A percentile compares a stretch with the other conserved stretches of the same genome.
Evolutionary conservation across 2,797 vertebrate genomes (phyloP).

Genomic region (Onychomys arenicola): DNA sequence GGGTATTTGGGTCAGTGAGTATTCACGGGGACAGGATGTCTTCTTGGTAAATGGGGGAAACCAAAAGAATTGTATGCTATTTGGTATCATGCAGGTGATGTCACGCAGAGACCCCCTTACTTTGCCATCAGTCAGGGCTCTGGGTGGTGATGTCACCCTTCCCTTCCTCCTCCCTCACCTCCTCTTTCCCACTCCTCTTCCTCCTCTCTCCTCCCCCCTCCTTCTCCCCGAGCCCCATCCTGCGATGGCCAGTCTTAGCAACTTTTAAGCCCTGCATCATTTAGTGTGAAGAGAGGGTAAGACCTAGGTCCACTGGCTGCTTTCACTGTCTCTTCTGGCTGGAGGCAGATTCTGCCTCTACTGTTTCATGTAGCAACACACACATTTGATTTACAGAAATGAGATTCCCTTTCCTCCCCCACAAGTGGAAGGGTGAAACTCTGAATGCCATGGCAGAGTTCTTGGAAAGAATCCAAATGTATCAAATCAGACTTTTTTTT

Average conservation of each 20-base stretch:
- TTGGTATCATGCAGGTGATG: background rate
- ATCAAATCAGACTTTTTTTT: constrained; percentile 70
- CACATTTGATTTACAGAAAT: constrained; percentile 84
- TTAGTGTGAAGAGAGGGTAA: constrained; percentile 74
- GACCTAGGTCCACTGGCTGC: constrained; percentile 55
- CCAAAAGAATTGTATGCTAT: constrained; percentile 13
- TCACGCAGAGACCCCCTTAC: background rate
- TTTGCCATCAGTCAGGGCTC: background rate
- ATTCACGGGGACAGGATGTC: background rate
- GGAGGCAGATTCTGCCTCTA: constrained; percentile 82
- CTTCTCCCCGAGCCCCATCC: background rate
- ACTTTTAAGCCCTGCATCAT: constrained; percentile 66
- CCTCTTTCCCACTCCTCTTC: no score
- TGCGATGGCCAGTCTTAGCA: background rate
- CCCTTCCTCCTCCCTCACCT: no score
- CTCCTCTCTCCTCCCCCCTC: no score
- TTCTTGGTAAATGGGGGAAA: constrained; percentile 26
- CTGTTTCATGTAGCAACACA: constrained; percentile 76
- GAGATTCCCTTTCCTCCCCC: constrained; percentile 64
- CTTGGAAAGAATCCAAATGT: constrained; percentile 85
- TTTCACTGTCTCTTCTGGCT: constrained; percentile 79
- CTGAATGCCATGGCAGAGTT: constrained; percentile 76
- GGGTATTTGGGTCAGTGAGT: fast-evolving
- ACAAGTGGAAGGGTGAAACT: constrained; percentile 79
- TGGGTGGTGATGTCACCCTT: background rate